These are phyloP conservation scores for Bolinopsis microptera DNA, from an alignment of 37 sponge, comb jelly and placozoan species.

Conservation along the genomic window DNA sequence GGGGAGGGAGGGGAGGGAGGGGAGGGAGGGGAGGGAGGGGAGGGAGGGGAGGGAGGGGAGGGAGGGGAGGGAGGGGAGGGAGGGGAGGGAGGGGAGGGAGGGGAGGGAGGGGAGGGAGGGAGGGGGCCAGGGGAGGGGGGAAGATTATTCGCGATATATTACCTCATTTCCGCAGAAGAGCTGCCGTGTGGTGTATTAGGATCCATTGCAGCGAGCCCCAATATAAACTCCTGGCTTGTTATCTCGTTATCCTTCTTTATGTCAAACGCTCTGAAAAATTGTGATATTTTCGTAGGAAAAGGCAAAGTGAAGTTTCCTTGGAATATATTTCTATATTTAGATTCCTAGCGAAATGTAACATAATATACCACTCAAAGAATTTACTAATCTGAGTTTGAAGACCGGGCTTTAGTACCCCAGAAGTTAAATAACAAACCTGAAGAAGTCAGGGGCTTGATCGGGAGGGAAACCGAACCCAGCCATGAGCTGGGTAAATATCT, in stretches of 20 bases:
- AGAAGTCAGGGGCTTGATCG: conserved; percentile 53
- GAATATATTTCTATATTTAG: too few relatives aligned
- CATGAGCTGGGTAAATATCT: conserved; percentile 39
- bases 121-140: too few relatives aligned
- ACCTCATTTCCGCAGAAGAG: conserved; percentile 78
- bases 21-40: too few relatives aligned
- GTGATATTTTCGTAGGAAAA: too few relatives aligned
- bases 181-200: conserved; percentile 85
- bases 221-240: conserved; percentile 68
- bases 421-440: too few relatives aligned
- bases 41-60: too few relatives aligned
- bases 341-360: too few relatives aligned
- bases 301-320: too few relatives aligned
- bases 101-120: background rate
- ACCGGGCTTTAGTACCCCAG: too few relatives aligned
- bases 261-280: conserved; percentile 36
- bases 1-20: too few relatives aligned
- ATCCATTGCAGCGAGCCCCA: conserved; percentile 87
- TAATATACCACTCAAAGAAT: too few relatives aligned
- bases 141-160: background rate
- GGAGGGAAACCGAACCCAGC: conserved; percentile 27
- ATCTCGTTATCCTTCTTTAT: conserved; percentile 41
- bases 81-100: background rate
- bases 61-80: background rate
- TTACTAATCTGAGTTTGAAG: too few relatives aligned